Conservation (phyloP, 2,113 vertebrate genomes). For the Strix aluco region DNA sequence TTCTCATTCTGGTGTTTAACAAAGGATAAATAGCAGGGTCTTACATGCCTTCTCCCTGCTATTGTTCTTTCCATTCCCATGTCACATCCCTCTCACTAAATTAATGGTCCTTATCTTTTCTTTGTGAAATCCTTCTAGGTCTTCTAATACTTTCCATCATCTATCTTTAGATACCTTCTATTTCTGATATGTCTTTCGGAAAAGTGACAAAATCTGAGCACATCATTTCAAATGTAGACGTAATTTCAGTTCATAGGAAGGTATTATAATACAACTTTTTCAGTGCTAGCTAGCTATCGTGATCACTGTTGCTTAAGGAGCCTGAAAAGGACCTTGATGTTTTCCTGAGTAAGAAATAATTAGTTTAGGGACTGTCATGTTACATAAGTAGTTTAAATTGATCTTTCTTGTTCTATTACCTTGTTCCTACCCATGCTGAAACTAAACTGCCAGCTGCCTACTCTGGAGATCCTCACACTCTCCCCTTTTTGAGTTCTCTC, state of each 20-base stretch:
- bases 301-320: background rate
- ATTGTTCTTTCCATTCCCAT: constrained; percentile 30
- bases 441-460: constrained; percentile 4
- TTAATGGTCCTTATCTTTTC: constrained; percentile 7
- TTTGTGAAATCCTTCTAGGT: constrained; percentile 3
- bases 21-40: background rate
- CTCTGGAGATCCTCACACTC: background rate
- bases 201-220: constrained; percentile 30
- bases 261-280: background rate
- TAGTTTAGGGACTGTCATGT: constrained; percentile 24
- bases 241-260: background rate
- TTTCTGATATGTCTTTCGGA: constrained; percentile 1
- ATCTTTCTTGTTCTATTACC: constrained; percentile 46
- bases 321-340: constrained; percentile 20
- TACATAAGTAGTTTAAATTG: constrained; percentile 45
- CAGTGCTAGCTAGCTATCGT: background rate
- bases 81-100: constrained; percentile 16
- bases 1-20: constrained; percentile 3
- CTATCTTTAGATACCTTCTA: constrained; percentile 33
- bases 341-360: constrained; percentile 47
- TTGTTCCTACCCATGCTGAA: background rate
- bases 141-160: constrained; percentile 31
- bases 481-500: background rate
- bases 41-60: background rate
- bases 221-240: background rate